Percentiles rank a stretch among this genome's conserved stretches.
Conservation (phyloP, 2,888 invertebrate genomes). For the Heliconius hortense region DNA sequence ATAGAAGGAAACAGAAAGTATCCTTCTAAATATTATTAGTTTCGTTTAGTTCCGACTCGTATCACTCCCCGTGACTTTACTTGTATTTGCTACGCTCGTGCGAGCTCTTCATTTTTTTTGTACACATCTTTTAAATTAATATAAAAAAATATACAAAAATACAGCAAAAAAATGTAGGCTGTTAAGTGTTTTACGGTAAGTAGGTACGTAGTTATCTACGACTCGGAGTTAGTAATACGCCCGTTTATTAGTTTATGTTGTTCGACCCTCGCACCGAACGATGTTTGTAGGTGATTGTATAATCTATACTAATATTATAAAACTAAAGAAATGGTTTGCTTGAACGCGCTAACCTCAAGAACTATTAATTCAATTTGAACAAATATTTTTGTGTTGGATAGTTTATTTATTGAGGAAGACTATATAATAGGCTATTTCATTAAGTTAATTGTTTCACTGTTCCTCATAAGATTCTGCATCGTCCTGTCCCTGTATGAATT, state of each 20-base stretch:
- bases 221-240: conserved; percentile 22
- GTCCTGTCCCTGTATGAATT: too few relatives aligned
- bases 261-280: conserved; percentile 30
- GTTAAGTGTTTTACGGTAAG: conserved; percentile 45
- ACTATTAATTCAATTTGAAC: not conserved
- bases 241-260: not conserved
- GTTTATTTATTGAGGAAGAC: too few relatives aligned
- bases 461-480: too few relatives aligned
- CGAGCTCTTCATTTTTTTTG: conserved; percentile 32
- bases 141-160: conserved; percentile 42
- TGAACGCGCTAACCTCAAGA: not conserved
- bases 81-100: conserved; percentile 27
- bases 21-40: not conserved
- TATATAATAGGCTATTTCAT: too few relatives aligned
- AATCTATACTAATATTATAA: not conserved
- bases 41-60: conserved; percentile 3
- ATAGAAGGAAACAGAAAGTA: not conserved
- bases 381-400: not conserved
- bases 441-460: too few relatives aligned
- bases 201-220: conserved; percentile 44
- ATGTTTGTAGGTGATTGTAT: not conserved
- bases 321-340: not conserved
- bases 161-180: conserved; percentile 46
- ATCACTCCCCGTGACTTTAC: conserved; percentile 24
- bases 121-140: conserved; percentile 40